Percentiles rank a stretch among this genome's conserved stretches.
Conservation (phyloP, 2,113 vertebrate genomes). For the Tylochromis polylepis region DNA sequence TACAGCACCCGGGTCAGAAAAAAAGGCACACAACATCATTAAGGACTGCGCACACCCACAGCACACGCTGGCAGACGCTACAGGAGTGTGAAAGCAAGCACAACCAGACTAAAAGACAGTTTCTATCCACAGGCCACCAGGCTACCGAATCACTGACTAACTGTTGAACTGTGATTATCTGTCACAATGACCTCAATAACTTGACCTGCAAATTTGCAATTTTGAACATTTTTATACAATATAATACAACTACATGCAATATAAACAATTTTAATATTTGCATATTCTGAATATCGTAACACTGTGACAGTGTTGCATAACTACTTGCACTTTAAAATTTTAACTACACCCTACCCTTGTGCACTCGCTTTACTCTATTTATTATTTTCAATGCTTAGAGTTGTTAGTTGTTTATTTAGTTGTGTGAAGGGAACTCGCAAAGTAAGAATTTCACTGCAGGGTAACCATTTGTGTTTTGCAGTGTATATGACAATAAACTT, state of each 20-base stretch:
- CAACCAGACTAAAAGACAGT: no score
- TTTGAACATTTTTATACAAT: not conserved
- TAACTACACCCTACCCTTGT: no score
- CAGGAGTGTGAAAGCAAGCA: not conserved
- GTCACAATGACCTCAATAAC: not conserved
- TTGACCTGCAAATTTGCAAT: not conserved
- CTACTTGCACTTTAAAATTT: no score
- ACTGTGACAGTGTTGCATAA: no score
- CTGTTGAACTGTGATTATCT: not conserved
- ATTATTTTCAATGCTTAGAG: not conserved
- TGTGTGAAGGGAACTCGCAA: not conserved
- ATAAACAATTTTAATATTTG: no score
- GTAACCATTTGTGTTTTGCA: not conserved
- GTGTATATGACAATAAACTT: no score
- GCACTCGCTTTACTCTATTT: not conserved
- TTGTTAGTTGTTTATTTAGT: not conserved
- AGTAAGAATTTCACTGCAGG: not conserved
- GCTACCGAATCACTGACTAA: not conserved
- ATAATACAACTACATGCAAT: not conserved
- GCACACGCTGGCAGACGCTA: not conserved
- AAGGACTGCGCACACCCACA: not conserved
- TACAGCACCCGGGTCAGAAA: rapidly evolving
- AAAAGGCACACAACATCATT: not conserved
- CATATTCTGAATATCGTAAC: no score
- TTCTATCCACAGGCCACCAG: not conserved